phyloP scores from a whole-genome alignment of 2,113 vertebrate species.

The Eulemur macaco region DNA sequence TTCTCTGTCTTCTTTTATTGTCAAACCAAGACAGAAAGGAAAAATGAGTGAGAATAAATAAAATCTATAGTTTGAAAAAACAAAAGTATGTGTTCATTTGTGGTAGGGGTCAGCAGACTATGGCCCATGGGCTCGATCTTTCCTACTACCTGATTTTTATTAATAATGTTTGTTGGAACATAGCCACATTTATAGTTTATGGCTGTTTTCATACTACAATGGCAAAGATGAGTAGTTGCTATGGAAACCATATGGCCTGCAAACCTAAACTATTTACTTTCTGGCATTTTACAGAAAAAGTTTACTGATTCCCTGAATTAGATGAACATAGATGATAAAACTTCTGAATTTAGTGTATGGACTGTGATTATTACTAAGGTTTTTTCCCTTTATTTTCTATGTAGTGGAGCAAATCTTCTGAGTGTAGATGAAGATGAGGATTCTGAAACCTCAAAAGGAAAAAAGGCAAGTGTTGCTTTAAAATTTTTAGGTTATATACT shows the following conservation, averaged over 20 bases:
- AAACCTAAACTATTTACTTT: neutral
- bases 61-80: neutral
- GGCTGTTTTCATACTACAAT: neutral
- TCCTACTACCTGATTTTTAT: neutral
- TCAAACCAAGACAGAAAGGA: neutral
- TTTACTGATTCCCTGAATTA: slow-evolving; percentile 20
- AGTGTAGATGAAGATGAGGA: slow-evolving; percentile 88
- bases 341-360: slow-evolving; percentile 35
- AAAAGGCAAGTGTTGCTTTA: slow-evolving; percentile 87
- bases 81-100: neutral
- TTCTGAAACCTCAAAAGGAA: slow-evolving; percentile 85
- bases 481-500: neutral
- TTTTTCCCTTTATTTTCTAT: slow-evolving; percentile 67
- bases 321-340: slow-evolving; percentile 21
- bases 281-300: slow-evolving; percentile 13
- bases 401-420: slow-evolving; percentile 87
- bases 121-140: neutral
- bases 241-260: neutral
- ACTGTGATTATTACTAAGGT: slow-evolving; percentile 39
- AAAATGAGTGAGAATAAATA: slow-evolving; percentile 8
- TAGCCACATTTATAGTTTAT: neutral
- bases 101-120: neutral
- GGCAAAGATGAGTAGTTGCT: slow-evolving; percentile 5
- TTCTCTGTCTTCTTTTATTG: slow-evolving; percentile 37
- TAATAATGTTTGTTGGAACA: neutral